Evolutionary conservation across 2,888 invertebrate species (phyloP).

Genomic region (Hydrotaea cyrtoneurina): DNA sequence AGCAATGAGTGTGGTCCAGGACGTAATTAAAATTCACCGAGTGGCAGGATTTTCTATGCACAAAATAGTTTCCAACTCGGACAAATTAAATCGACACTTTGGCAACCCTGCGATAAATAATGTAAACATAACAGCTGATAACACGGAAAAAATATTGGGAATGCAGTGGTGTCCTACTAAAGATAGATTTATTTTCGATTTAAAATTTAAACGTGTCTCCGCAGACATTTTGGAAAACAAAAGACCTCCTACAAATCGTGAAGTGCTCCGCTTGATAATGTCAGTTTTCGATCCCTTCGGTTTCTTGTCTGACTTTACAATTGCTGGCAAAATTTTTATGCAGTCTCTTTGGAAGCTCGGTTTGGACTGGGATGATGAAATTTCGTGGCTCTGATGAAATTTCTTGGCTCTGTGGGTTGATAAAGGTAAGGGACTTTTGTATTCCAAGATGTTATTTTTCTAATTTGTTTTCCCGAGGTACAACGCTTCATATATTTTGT

Average conservation of each 20-base stretch:
- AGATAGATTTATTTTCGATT: background rate
- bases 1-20: constrained; percentile 33
- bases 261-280: constrained; percentile 39
- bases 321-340: background rate
- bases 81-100: background rate
- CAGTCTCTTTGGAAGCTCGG: background rate
- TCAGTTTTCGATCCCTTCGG: constrained; percentile 7
- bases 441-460: constrained; percentile 43
- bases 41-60: background rate
- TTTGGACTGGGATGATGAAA: constrained; percentile 58
- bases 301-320: background rate
- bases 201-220: constrained; percentile 42
- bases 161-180: background rate
- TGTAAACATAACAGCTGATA: constrained; percentile 60
- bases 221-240: constrained; percentile 27
- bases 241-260: constrained; percentile 68
- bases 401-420: constrained; percentile 41
- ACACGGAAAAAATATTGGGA: constrained; percentile 51
- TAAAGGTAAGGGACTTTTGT: constrained; percentile 36
- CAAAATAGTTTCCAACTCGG: background rate
- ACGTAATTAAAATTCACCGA: constrained; percentile 44
- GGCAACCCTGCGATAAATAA: constrained; percentile 50
- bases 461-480: background rate
- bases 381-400: constrained; percentile 41
- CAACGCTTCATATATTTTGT: constrained; percentile 32